Conservation (phyloP, 1,140 invertebrate genomes). For the Grapholita molesta region DNA sequence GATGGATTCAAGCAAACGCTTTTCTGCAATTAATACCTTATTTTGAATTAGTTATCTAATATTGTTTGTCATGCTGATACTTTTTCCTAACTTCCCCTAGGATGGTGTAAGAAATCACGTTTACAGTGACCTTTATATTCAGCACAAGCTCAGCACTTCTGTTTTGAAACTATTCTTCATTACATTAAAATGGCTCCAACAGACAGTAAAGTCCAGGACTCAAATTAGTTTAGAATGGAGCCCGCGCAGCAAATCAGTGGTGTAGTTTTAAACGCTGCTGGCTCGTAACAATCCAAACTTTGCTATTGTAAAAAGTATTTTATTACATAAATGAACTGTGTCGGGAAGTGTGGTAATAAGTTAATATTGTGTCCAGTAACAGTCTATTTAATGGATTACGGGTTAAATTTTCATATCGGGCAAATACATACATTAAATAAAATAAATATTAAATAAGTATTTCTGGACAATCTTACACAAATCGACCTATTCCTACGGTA, state of each 20-base stretch:
- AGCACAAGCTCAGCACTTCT: neutral
- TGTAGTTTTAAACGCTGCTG: neutral
- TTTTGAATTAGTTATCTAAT: too few species aligned
- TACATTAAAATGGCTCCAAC: neutral
- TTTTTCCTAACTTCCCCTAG: too few species aligned
- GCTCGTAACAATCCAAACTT: conserved; percentile 8
- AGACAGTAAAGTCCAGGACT: neutral
- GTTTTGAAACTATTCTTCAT: conserved; percentile 11
- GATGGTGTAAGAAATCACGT: neutral
- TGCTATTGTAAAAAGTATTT: neutral
- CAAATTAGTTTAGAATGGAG: conserved; percentile 13
- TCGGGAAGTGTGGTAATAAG: neutral
- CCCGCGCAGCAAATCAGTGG: neutral
- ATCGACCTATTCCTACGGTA: too few species aligned
- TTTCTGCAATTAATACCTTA: too few species aligned
- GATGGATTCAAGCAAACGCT: too few species aligned
- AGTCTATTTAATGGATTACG: too few species aligned
- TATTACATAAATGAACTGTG: neutral
- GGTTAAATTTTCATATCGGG: too few species aligned
- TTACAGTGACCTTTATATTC: neutral
- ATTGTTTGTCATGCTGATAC: too few species aligned
- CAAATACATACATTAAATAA: neutral
- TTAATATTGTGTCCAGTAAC: neutral
- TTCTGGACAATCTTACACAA: too few species aligned
- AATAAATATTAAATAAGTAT: too few species aligned